A percentile compares a stretch with the other conserved stretches of the same genome.
Evolutionary conservation across 2,113 vertebrate genomes (phyloP).

Genomic region (Illadopsis cleaveri): DNA sequence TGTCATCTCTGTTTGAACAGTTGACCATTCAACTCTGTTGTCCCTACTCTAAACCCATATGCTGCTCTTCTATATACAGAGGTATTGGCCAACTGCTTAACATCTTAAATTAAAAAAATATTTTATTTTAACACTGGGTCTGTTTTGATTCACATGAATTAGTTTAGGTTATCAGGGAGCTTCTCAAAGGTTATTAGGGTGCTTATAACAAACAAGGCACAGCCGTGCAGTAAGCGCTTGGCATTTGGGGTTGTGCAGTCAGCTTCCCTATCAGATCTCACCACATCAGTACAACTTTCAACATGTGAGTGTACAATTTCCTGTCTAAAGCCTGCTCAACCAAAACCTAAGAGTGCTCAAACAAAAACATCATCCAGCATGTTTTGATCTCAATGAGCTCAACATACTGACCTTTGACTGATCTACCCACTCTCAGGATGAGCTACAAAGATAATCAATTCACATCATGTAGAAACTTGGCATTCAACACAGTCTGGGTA

Average conservation of each 20-base stretch:
- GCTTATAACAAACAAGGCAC: neutral
- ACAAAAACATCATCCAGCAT: neutral
- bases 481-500: neutral
- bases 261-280: neutral
- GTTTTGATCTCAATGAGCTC: neutral
- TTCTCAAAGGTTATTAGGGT: neutral
- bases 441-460: neutral
- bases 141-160: neutral
- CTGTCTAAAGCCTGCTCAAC: neutral
- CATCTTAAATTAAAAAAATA: neutral
- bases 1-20: neutral
- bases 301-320: neutral
- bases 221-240: neutral
- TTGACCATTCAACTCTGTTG: neutral
- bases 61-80: neutral
- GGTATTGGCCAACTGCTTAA: neutral
- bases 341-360: neutral
- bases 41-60: neutral
- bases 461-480: neutral
- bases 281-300: neutral
- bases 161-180: neutral
- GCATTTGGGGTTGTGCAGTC: neutral
- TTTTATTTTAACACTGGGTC: neutral
- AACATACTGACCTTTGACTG: neutral
- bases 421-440: neutral